A percentile compares a stretch with the other conserved stretches of the same genome.
These are phyloP conservation scores for Leptura quadrifasciata DNA, from an alignment of 2,888 invertebrate species.

Conservation along the genomic window DNA sequence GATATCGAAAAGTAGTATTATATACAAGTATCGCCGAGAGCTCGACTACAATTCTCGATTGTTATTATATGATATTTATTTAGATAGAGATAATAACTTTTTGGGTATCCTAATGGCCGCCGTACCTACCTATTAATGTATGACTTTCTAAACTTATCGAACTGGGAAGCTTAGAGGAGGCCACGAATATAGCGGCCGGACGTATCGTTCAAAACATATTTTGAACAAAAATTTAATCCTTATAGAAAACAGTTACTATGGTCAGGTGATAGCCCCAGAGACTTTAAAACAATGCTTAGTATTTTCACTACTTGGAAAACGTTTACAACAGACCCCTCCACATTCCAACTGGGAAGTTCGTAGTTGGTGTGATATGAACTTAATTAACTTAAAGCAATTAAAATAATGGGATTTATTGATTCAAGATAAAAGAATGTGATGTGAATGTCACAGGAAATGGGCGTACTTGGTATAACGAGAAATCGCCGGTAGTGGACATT, in stretches of 20 bases:
- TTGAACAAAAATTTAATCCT: slow-evolving; percentile 81
- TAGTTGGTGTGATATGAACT: slow-evolving; percentile 82
- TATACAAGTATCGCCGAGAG: slow-evolving; percentile 96
- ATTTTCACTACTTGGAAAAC: slow-evolving; percentile 79
- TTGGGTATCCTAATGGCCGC: slow-evolving; percentile 88
- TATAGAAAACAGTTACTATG: slow-evolving; percentile 87
- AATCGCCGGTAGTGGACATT: slow-evolving; percentile 81
- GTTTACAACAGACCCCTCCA: slow-evolving; percentile 59
- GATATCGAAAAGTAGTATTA: slow-evolving; percentile 87
- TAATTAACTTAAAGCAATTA: slow-evolving; percentile 83
- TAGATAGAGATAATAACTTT: slow-evolving; percentile 90
- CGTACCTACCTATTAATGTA: slow-evolving; percentile 90
- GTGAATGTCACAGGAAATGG: slow-evolving; percentile 78
- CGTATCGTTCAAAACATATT: slow-evolving; percentile 88
- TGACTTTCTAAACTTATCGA: slow-evolving; percentile 88
- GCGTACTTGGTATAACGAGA: slow-evolving; percentile 75
- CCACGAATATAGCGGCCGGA: slow-evolving; percentile 92
- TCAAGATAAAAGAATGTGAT: slow-evolving; percentile 80
- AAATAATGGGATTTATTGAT: slow-evolving; percentile 84
- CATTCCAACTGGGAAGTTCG: slow-evolving; percentile 58
- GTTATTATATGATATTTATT: slow-evolving; percentile 92
- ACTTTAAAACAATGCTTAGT: slow-evolving; percentile 87
- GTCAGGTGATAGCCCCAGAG: slow-evolving; percentile 89
- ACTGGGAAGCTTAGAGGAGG: slow-evolving; percentile 90
- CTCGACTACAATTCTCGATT: slow-evolving; percentile 92